Evolutionary conservation across 2,113 vertebrate genomes (phyloP), one percentile per base, ranked within the genome.

Genomic region (Falcunculus frontatus): DNA sequence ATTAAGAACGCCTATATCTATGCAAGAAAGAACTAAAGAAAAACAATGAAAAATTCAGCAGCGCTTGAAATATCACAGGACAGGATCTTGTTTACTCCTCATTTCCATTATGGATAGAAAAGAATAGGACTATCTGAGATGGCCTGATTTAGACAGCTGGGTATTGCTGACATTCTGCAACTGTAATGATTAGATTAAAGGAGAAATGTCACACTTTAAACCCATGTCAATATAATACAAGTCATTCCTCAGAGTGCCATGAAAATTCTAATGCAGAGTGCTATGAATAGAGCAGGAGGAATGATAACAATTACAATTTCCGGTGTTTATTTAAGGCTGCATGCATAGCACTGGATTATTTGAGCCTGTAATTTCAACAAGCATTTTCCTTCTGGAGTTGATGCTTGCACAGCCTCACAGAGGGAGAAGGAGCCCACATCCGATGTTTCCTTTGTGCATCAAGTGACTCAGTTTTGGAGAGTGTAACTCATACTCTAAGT

Each of bases 381-480:
- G 37, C 0, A 1, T 80, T 79, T 93, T 87, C 35, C 49, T 50
- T 62, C 29, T 46, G 29, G 68, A 83, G 37, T 0, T 73, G 42
- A 67, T 23, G 46, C 50, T 67, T 84, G 13, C 84, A 44, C 42
- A 84, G 80, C 39, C 52, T 91, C 49, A 65, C 18, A 46, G 12
- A 70, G 32, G 20, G 52, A 41, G 18, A 72, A 42, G 42, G 33
- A 92, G 60, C 29, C 37, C 93, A 91, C 91, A 95, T 95, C 95
- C 49, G 29, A 87, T 94, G 89, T 92, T 94, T 94, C 92, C 85
- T 95, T 91, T 87, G 49, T 29, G 21, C 79, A 42, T 77, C 25
- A 60, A 91, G 41, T 97, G 91, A 97, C 85, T 95, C 94, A 95
- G 59, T 84, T 88, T 83, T 12, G 33, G 27, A 42, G 11, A 3